Evolutionary conservation across 2,113 vertebrate species (phyloP).

Genomic region (Leucoraja erinaceus): DNA sequence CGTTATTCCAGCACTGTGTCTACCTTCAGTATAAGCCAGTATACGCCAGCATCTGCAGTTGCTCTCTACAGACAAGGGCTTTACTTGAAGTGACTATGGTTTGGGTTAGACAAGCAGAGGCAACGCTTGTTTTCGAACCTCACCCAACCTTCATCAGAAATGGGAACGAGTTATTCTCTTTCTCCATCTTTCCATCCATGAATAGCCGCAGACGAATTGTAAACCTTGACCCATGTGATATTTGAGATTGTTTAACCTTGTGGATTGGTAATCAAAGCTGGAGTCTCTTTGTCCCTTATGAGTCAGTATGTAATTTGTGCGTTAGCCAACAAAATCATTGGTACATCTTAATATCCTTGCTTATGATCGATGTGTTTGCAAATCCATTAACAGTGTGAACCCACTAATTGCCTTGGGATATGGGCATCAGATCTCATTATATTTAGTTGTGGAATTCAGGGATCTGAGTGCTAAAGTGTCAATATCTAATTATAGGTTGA

Average conservation of each 20-base stretch:
- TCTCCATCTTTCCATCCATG: not conserved
- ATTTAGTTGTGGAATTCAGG: not conserved
- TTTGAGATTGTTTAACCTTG: not conserved
- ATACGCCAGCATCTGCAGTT: too few species aligned
- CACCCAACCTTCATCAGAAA: not conserved
- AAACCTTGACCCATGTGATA: not conserved
- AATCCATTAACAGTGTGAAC: not conserved
- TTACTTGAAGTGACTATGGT: not conserved
- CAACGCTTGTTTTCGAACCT: not conserved
- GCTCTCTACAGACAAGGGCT: too few species aligned
- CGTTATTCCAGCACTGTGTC: too few species aligned
- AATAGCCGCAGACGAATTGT: not conserved
- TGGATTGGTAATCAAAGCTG: not conserved
- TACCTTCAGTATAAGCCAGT: too few species aligned
- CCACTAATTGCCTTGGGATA: not conserved
- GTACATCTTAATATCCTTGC: not conserved
- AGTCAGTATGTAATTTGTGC: not conserved
- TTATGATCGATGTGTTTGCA: not conserved
- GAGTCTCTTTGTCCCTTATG: not conserved
- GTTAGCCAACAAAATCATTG: not conserved
- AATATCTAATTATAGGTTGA: conserved; percentile 26
- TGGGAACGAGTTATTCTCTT: not conserved
- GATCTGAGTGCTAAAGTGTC: not conserved
- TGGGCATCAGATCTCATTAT: not conserved
- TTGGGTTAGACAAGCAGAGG: not conserved